Evolutionary conservation across 2,888 invertebrate species (phyloP).

Genomic region (Clitarchus hookeri): DNA sequence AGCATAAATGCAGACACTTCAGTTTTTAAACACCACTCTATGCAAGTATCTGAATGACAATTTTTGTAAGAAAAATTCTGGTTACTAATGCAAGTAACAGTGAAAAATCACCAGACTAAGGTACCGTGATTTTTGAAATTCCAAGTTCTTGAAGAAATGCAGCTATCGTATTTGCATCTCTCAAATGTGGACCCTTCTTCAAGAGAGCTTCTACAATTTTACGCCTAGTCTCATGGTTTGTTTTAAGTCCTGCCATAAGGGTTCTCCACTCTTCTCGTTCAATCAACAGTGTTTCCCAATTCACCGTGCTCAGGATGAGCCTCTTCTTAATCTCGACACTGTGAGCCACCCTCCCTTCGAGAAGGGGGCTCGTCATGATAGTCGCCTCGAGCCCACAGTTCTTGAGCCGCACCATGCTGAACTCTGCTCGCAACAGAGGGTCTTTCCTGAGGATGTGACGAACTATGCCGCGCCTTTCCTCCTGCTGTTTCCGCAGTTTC

Average conservation of each 20-base stretch:
- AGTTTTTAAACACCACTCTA: background rate
- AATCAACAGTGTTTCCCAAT: background rate
- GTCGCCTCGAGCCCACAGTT: background rate
- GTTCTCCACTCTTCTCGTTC: background rate
- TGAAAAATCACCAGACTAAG: background rate
- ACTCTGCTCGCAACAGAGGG: background rate
- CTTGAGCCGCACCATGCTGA: background rate
- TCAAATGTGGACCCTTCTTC: background rate
- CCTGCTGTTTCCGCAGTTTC: background rate
- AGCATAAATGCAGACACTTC: background rate
- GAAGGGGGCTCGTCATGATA: background rate
- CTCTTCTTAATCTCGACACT: background rate
- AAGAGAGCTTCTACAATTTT: background rate
- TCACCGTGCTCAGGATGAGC: background rate
- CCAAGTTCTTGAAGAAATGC: background rate
- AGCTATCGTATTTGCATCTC: background rate
- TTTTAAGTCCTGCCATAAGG: background rate
- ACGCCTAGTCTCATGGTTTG: background rate
- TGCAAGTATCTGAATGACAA: background rate
- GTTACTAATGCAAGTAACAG: too few species aligned
- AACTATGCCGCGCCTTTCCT: background rate
- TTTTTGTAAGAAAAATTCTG: too few species aligned
- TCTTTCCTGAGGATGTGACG: background rate
- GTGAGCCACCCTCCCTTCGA: background rate
- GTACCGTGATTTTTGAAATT: background rate